Percentiles rank a stretch among this genome's conserved stretches.
phyloP scores from a whole-genome alignment of 2,113 vertebrate genomes.

The Colossoma macropomum region DNA sequence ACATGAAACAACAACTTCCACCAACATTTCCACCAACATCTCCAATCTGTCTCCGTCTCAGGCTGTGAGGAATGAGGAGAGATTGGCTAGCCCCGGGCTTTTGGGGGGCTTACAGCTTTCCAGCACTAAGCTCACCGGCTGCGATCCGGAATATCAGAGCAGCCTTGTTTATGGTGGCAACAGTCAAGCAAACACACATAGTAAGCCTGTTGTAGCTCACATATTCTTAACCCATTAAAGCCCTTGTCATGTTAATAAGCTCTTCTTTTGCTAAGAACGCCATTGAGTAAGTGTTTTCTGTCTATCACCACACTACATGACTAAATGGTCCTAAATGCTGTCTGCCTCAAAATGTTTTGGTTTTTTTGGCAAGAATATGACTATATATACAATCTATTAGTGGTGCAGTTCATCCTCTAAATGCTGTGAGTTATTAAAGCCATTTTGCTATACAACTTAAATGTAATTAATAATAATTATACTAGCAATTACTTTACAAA shows the following conservation, averaged over 20 bases:
- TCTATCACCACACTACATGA: no score
- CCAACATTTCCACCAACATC: conserved; percentile 18
- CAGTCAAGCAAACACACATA: conserved; percentile 13
- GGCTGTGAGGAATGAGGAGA: conserved; percentile 23
- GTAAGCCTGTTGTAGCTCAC: neutral
- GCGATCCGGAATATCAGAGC: neutral
- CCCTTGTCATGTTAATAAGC: conserved; percentile 4
- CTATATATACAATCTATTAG: no score
- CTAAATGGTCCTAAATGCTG: no score
- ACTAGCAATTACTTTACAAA: no score
- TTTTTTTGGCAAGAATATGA: no score
- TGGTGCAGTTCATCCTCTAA: no score
- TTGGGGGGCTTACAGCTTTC: conserved; percentile 5
- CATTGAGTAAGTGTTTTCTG: no score
- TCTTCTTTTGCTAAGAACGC: neutral
- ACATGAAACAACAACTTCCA: neutral
- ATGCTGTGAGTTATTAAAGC: no score
- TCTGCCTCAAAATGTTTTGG: no score
- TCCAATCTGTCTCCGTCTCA: neutral
- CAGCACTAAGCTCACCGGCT: conserved; percentile 20
- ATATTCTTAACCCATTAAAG: conserved; percentile 13
- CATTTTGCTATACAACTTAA: no score
- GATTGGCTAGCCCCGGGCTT: conserved; percentile 16
- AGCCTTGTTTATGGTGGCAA: neutral
- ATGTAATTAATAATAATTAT: no score